Conservation (phyloP, 2,113 vertebrate genomes). For the Regulus satrapa region DNA sequence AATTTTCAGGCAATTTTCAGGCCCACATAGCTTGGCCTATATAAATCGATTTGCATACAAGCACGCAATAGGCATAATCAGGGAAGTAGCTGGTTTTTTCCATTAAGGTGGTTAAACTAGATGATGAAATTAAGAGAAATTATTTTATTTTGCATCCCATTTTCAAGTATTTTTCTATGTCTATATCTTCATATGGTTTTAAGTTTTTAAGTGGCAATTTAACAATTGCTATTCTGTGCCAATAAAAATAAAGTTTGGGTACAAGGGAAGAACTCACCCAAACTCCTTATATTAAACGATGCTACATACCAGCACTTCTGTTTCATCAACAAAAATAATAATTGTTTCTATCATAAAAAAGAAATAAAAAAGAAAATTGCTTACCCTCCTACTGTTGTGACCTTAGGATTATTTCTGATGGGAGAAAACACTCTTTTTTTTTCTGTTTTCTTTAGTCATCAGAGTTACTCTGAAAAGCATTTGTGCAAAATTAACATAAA, state of each 20-base stretch:
- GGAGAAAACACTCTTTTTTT: neutral
- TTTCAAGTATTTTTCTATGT: neutral
- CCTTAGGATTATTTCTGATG: neutral
- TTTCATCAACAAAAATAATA: neutral
- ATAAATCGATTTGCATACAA: neutral
- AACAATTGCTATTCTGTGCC: neutral
- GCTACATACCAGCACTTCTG: neutral
- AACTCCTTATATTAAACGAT: neutral
- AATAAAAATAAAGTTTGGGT: neutral
- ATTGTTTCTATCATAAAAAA: neutral
- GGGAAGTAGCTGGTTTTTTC: neutral
- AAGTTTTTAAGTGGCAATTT: neutral
- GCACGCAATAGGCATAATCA: neutral
- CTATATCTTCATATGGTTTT: neutral
- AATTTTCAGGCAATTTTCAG: neutral
- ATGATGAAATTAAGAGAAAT: neutral
- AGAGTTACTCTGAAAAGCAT: neutral
- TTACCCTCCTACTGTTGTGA: neutral
- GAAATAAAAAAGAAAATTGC: neutral
- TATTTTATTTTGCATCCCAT: neutral
- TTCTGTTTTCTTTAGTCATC: neutral
- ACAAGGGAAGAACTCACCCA: neutral
- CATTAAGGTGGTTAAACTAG: neutral
- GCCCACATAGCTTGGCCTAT: neutral
- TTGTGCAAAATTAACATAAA: neutral